Percentiles rank a stretch among this genome's conserved stretches.
These are phyloP conservation scores for Nicator chloris DNA, from an alignment of 2,113 vertebrate genomes.

Conservation along the genomic window DNA sequence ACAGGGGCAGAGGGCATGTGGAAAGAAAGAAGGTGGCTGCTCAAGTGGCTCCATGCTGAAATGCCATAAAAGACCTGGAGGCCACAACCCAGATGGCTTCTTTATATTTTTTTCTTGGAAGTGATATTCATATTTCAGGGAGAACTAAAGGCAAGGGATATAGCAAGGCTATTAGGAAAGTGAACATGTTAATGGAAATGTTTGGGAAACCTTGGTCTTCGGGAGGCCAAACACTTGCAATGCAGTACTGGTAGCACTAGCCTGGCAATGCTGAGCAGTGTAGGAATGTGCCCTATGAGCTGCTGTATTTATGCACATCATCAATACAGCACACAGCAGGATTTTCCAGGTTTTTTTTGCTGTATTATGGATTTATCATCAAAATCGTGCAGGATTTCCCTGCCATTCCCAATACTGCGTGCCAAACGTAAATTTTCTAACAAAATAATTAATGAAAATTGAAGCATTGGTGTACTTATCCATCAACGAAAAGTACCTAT, in stretches of 20 bases:
- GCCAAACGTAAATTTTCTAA: not conserved
- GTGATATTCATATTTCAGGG: not conserved
- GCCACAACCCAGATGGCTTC: not conserved
- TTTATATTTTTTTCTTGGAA: not conserved
- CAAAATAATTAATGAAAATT: not conserved
- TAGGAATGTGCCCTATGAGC: not conserved
- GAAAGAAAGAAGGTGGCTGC: not conserved
- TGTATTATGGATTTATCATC: not conserved
- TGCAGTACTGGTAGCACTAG: not conserved
- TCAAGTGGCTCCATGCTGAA: not conserved
- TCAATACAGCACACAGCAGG: not conserved
- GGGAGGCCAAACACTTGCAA: not conserved
- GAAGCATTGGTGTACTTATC: not conserved
- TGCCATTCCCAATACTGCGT: not conserved
- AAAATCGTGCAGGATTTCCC: not conserved
- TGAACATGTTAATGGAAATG: not conserved
- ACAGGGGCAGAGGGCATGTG: accelerated
- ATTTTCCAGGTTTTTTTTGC: not conserved
- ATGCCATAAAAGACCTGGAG: not conserved
- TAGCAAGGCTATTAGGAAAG: not conserved
- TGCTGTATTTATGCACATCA: not conserved
- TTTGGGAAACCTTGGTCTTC: not conserved
- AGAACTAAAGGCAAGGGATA: not conserved
- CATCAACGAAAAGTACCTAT: not conserved
- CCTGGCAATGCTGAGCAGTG: not conserved